Base-by-base conservation (phyloP, 2,113 vertebrate species). In the Grantiella picta region DNA sequence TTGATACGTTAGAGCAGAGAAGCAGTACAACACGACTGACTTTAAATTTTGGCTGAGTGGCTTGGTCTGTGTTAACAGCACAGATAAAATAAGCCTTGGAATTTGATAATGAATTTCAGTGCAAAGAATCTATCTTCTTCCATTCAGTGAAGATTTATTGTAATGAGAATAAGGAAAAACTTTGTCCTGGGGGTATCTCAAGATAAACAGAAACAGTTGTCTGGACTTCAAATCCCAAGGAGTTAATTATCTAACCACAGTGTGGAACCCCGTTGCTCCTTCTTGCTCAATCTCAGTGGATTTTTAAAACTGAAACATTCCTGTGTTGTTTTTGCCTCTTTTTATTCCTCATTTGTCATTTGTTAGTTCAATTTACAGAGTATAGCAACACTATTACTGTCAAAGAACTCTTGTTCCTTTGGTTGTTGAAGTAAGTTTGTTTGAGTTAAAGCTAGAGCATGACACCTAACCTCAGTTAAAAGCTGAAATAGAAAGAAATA, bases 391-490 rank as follows among this genome's bases (percentile, higher is more conserved):
- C 10, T 61, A 11, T 83, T 94, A 66, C 52, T 61, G 42, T 83
- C 53, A 93, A 77, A 77, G 35, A 35, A 44, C 27, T 91, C 65
- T 35, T 53, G 33, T 96, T 97, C 44, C 33, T 94, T 94, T 93
- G 44, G 47, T 87, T 97, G 35, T 57, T 97, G 85, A 96, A 83
- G 59, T 94, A 95, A 95, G 95, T 86, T 76, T 91, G 38, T 93
- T 91, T 81, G 45, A 75, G 33, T 93, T 56, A 54, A 85, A 94
- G 20, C 33, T 47, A 59, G 31, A 85, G 35, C 25, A 86, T 70
- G 42, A 64, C 63, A 75, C 31, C 13, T 82, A 79, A 82, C 57
- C 65, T 81, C 64, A 42, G 47, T 61, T 81, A 42, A 56, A 57
- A 42, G 56, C 35, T 91, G 45, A 60, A 70, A 84, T 71, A n/a